Conservation (phyloP, 1,140 invertebrate genomes). For the Euwallacea similis region DNA sequence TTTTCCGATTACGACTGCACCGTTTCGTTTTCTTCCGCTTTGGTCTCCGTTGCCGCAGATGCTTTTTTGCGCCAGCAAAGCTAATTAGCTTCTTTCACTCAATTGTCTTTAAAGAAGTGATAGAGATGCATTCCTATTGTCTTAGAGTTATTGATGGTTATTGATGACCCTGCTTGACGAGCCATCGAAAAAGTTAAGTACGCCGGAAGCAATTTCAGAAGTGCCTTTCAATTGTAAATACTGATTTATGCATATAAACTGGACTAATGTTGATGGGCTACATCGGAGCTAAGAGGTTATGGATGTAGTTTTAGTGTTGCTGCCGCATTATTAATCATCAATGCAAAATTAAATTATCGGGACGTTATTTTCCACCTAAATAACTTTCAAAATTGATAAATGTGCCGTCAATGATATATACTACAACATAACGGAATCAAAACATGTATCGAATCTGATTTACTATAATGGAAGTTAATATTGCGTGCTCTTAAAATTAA, state of each 20-base stretch:
- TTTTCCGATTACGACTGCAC: constrained; percentile 29
- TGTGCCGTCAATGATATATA: neutral
- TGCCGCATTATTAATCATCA: constrained; percentile 4
- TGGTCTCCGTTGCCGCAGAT: constrained; percentile 13
- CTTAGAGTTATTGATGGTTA: constrained; percentile 1
- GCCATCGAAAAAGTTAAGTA: too few species aligned
- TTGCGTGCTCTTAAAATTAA: neutral
- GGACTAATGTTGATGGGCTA: neutral
- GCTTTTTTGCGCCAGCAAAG: constrained; percentile 1
- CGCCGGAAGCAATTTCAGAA: too few species aligned
- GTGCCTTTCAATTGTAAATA: neutral
- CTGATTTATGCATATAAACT: neutral
- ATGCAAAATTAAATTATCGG: constrained; percentile 14
- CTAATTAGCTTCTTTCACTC: constrained; percentile 5
- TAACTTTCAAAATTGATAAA: constrained; percentile 16
- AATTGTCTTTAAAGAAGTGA: constrained; percentile 10
- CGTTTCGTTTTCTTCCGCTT: constrained; percentile 24
- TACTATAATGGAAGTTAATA: constrained; percentile 1
- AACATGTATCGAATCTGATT: constrained; percentile 3
- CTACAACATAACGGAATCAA: neutral
- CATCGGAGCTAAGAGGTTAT: neutral
- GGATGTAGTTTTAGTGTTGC: neutral
- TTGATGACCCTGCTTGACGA: neutral
- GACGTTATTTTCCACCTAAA: constrained; percentile 13
- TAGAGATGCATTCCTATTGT: neutral